A percentile compares a stretch with the other conserved stretches of the same genome.
These are phyloP conservation scores for Rhinolophus sinicus DNA, from an alignment of 2,113 vertebrate genomes.

Conservation along the genomic window DNA sequence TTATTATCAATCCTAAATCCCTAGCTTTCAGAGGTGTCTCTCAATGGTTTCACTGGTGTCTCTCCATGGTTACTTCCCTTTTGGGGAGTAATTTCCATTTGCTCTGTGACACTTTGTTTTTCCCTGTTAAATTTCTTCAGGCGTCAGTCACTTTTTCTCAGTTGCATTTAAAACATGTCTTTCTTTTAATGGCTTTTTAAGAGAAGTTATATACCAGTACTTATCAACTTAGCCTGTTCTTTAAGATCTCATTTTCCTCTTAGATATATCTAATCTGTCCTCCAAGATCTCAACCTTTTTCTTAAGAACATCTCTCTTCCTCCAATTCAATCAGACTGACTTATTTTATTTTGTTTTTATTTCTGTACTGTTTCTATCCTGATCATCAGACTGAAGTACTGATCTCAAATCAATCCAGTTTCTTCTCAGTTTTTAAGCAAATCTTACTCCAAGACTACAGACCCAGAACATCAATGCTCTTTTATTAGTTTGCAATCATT, in stretches of 20 bases:
- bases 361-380: slow-evolving; percentile 19
- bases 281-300: slow-evolving; percentile 47
- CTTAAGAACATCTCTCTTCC: slow-evolving; percentile 21
- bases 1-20: background rate
- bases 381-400: slow-evolving; percentile 47
- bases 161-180: slow-evolving; percentile 46
- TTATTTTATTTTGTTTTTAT: slow-evolving; percentile 60
- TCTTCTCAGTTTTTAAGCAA: slow-evolving; percentile 53
- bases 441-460: background rate
- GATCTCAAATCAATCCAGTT: slow-evolving; percentile 38
- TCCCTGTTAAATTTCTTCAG: background rate
- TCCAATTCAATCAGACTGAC: slow-evolving; percentile 28
- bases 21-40: background rate
- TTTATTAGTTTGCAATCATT: slow-evolving; percentile 29
- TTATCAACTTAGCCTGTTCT: slow-evolving; percentile 45
- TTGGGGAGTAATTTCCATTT: background rate
- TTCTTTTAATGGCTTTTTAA: slow-evolving; percentile 54
- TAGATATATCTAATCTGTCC: slow-evolving; percentile 35
- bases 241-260: slow-evolving; percentile 49
- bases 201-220: background rate
- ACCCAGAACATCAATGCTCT: background rate
- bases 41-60: background rate
- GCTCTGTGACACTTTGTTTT: background rate
- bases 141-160: background rate
- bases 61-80: background rate